phyloP scores from a whole-genome alignment of 2,797 vertebrate genomes.

The Channallabes apus region DNA sequence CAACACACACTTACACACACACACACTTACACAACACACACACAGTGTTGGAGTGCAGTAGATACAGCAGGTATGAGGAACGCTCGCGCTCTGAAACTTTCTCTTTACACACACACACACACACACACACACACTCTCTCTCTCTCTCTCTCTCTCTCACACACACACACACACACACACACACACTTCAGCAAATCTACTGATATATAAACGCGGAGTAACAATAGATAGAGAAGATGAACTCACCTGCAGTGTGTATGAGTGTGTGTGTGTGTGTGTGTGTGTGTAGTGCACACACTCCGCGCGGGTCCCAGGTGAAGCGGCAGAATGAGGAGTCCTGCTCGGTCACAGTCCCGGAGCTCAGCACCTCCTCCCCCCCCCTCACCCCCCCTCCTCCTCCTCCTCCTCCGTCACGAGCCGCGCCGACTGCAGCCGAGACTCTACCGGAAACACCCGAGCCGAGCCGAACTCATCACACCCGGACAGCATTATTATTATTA shows the following conservation, averaged over 20 bases:
- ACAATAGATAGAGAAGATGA: neutral
- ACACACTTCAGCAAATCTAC: neutral
- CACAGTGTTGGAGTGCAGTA: neutral
- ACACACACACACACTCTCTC: too few species aligned
- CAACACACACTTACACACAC: too few species aligned
- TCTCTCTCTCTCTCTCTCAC: too few species aligned
- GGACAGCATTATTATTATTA: too few species aligned
- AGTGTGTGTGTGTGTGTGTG: neutral
- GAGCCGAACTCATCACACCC: neutral
- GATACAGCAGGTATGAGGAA: too few species aligned
- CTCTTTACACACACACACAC: neutral
- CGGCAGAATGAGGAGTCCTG: neutral
- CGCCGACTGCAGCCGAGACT: neutral
- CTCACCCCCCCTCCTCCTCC: too few species aligned
- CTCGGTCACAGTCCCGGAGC: neutral
- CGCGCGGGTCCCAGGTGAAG: slow-evolving; percentile 15
- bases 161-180: slow-evolving; percentile 1
- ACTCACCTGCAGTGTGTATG: slow-evolving; percentile 22
- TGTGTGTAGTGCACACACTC: neutral
- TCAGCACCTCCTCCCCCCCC: neutral
- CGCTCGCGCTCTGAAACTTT: too few species aligned
- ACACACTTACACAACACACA: too few species aligned
- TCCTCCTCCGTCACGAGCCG: neutral
- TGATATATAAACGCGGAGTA: neutral
- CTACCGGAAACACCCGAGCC: neutral